Evolutionary conservation across 2,113 vertebrate species (phyloP).

Genomic region (Embiotoca jacksoni): DNA sequence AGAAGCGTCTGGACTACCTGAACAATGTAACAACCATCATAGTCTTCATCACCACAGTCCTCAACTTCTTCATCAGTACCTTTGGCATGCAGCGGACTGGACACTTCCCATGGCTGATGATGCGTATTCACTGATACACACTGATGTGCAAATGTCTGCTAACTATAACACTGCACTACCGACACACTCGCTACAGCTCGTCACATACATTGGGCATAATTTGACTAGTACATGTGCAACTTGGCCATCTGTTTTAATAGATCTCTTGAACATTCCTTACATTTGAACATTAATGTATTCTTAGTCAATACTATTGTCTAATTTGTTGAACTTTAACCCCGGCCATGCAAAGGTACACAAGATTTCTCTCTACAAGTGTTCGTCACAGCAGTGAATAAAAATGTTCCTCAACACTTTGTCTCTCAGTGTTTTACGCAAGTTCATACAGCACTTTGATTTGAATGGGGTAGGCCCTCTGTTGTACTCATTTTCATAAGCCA

Average conservation of each 20-base stretch:
- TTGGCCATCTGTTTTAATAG: neutral
- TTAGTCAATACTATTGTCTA: too few species aligned
- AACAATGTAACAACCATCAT: conserved; percentile 76
- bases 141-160: conserved; percentile 4
- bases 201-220: neutral
- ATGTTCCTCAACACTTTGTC: neutral
- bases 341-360: too few species aligned
- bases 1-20: conserved; percentile 79
- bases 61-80: conserved; percentile 81
- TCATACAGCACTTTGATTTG: neutral
- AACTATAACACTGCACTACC: neutral
- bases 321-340: too few species aligned
- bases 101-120: conserved; percentile 80
- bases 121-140: conserved; percentile 71
- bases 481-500: neutral
- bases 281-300: too few species aligned
- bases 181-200: neutral
- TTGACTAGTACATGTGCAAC: neutral
- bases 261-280: neutral
- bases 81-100: conserved; percentile 79
- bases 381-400: conserved; percentile 9
- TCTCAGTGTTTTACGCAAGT: conserved; percentile 1
- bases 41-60: conserved; percentile 72
- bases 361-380: too few species aligned
- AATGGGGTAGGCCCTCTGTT: neutral